Conservation (phyloP, 2,888 invertebrate species). For the Pollenia griseotomentosa region DNA sequence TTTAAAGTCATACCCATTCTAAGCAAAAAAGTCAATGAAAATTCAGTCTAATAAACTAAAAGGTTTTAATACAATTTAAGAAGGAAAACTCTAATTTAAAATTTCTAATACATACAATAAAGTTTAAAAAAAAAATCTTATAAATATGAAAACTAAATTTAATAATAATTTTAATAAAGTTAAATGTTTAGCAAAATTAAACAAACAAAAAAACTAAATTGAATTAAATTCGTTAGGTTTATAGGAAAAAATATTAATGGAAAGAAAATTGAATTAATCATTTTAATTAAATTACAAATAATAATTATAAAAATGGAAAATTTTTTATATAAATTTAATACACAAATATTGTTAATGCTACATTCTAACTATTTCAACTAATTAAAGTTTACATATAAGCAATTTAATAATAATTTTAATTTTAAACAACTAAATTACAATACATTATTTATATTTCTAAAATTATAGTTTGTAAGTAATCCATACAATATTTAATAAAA, state of each 20-base stretch:
- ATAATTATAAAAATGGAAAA: slow-evolving; percentile 38
- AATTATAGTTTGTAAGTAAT: slow-evolving; percentile 3
- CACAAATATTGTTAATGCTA: slow-evolving; percentile 39
- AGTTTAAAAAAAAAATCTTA: background rate
- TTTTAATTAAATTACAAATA: slow-evolving; percentile 5
- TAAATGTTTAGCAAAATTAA: slow-evolving; percentile 41
- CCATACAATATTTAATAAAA: background rate
- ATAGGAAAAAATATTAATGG: slow-evolving; percentile 25
- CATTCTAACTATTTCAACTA: slow-evolving; percentile 16
- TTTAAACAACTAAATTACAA: slow-evolving; percentile 40
- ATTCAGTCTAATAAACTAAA: too few species aligned
- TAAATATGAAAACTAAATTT: slow-evolving; percentile 7
- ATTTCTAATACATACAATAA: too few species aligned
- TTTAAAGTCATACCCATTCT: too few species aligned
- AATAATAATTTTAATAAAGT: slow-evolving; percentile 4
- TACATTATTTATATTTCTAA: background rate
- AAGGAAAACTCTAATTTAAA: too few species aligned
- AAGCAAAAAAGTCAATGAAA: too few species aligned
- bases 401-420: slow-evolving; percentile 21
- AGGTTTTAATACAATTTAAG: too few species aligned
- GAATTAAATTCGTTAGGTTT: slow-evolving; percentile 52
- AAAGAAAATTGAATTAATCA: slow-evolving; percentile 7
- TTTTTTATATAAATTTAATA: background rate
- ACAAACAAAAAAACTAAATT: slow-evolving; percentile 4
- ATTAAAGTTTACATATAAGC: slow-evolving; percentile 34